Evolutionary conservation across 2,797 vertebrate genomes (phyloP), one percentile per base, ranked within the genome.

Genomic region (Sylvia borin): DNA sequence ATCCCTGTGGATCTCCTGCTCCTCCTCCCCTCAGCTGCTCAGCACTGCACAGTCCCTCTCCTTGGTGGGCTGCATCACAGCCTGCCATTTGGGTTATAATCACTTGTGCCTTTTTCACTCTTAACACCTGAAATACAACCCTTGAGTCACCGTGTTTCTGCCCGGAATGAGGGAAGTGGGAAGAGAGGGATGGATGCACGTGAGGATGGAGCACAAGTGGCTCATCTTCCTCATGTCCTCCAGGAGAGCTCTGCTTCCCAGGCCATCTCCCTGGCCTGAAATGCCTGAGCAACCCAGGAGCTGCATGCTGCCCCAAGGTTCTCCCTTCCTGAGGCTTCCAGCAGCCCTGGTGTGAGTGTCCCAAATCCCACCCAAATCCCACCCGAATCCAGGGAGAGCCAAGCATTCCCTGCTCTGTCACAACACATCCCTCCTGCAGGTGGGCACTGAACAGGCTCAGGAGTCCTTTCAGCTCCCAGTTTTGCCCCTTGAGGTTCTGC

Each of bases 401-500:
- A 40, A 81, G 26, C 0, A 0, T 67, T 32, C 64, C n/a, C 78
- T 53, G 29, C 50, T 61, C 27, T 0, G 0, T 7, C 13, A 17
- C 36, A 42, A 1, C n/a, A 57, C 0, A 16, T 57, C 34, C 62
- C 27, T 25, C 62, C 53, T 70, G 67, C 67, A 79, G 40, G 20
- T 2, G 8, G 57, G 67, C 45, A 22, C 54, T 60, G 74, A 14
- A 10, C 62, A 50, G 36, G 12, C 15, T 43, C 40, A 1, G 34
- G 53, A 60, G 24, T 70, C 24, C 40, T 71, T 53, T 27, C 47
- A 67, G 61, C 40, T 58, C 45, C 48, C 43, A 18, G 0, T 0
- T 1, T 18, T 45, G 8, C 24, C 16, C 60, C 66, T 81, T 31
- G n/a, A 32, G 42, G 38, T 27, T 77, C 60, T 58, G 68, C 76